Percentiles rank a stretch among this genome's conserved stretches.
These are phyloP conservation scores for Netelia melanura DNA, from an alignment of 2,888 invertebrate species.

Conservation along the genomic window DNA sequence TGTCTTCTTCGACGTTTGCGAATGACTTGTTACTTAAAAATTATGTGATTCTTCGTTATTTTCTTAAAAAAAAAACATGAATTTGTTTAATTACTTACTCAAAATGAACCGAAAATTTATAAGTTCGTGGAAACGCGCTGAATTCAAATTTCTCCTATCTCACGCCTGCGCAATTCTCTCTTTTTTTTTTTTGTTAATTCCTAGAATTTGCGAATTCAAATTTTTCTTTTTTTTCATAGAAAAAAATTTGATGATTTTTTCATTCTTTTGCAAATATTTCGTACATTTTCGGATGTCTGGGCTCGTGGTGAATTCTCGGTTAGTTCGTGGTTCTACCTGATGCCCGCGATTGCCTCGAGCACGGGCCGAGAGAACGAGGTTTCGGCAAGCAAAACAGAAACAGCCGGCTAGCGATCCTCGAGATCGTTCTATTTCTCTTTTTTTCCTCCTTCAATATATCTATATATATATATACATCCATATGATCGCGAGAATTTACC, in stretches of 20 bases:
- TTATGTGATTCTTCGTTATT: too few species aligned
- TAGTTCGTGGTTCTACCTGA: not conserved
- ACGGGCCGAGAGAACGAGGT: not conserved
- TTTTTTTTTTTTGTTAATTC: too few species aligned
- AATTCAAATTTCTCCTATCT: too few species aligned
- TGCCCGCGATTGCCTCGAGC: not conserved
- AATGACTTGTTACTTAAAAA: too few species aligned
- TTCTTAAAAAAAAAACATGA: too few species aligned
- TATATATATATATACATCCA: not conserved
- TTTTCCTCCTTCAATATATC: not conserved
- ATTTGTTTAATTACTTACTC: too few species aligned
- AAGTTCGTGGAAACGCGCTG: too few species aligned
- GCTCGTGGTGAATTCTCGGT: not conserved
- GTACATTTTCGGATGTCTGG: not conserved
- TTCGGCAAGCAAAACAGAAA: not conserved
- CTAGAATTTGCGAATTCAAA: too few species aligned
- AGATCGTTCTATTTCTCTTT: not conserved
- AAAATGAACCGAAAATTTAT: too few species aligned
- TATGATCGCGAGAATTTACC: not conserved
- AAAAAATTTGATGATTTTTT: not conserved
- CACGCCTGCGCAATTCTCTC: too few species aligned
- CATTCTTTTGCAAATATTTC: not conserved
- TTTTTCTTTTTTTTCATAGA: too few species aligned
- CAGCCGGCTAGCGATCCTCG: not conserved
- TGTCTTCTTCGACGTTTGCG: too few species aligned